Conservation (phyloP, 2,888 invertebrate species). For the Rhamnusium bicolor region DNA sequence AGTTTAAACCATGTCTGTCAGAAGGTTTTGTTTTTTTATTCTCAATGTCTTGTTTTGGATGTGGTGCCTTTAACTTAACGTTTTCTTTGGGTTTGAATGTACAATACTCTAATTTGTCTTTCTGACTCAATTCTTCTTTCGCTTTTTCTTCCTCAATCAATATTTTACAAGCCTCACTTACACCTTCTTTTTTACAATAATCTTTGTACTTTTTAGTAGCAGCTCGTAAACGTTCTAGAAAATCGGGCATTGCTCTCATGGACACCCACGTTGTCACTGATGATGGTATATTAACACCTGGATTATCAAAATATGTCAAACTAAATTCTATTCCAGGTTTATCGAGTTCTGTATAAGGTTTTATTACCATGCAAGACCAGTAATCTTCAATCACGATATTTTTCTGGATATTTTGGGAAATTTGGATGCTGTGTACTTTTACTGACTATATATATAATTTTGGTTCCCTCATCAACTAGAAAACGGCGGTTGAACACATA, state of each 20-base stretch:
- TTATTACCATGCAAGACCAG: constrained; percentile 91
- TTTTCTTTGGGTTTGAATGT: constrained; percentile 45
- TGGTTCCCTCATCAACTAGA: constrained; percentile 74
- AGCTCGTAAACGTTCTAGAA: constrained; percentile 79
- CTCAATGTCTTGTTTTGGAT: constrained; percentile 11
- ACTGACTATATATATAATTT: constrained; percentile 79
- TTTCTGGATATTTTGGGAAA: constrained; percentile 79
- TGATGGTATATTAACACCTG: constrained; percentile 84
- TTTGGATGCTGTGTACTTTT: constrained; percentile 80
- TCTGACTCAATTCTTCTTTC: constrained; percentile 49
- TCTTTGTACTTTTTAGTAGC: constrained; percentile 79
- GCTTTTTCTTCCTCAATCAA: constrained; percentile 47
- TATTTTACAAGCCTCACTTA: constrained; percentile 55
- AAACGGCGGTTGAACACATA: constrained; percentile 87
- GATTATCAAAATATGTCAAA: constrained; percentile 91
- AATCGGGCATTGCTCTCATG: constrained; percentile 84
- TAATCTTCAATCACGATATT: constrained; percentile 85
- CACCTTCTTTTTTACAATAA: constrained; percentile 67
- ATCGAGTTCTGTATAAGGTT: constrained; percentile 76
- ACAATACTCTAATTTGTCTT: constrained; percentile 56
- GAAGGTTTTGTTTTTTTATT: constrained; percentile 19
- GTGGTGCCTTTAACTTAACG: constrained; percentile 58
- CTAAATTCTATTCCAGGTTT: constrained; percentile 85
- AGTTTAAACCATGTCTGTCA: constrained; percentile 12
- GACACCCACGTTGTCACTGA: constrained; percentile 84